Evolutionary conservation across 1,140 invertebrate species (phyloP), one percentile per base, ranked within the genome.

Genomic region (Anastatus disparis): DNA sequence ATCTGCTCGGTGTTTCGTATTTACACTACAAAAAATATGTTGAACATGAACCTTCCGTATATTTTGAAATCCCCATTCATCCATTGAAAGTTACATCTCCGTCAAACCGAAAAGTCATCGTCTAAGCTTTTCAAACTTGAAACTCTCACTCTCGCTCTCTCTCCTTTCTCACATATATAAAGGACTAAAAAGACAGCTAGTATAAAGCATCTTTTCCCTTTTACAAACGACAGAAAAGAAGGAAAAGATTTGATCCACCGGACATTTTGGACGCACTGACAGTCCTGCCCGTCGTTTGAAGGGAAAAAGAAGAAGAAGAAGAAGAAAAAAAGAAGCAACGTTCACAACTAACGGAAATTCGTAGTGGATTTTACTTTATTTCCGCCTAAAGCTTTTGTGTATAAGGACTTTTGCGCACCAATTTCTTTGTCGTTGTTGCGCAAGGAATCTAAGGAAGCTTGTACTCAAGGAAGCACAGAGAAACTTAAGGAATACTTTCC

Each of bases 341-440:
- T 3, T 15, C 42, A 17, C 42, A 10, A 35, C 38, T 31, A 27
- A 31, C 55, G 35, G 24, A 58, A 58, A 58, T 67, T 67, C 64
- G 53, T 26, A n/a, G 52, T n/a, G 40, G 24, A 67, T 56, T 67
- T 58, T 35, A 58, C 64, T 58, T 56, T 31, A 67, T 56, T 44
- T 67, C 53, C 52, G 40, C 4, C 15, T 40, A n/a, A 1, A 26
- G 63, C 63, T 66, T 66, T 53, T 55, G 50, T 55, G 35, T n/a
- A n/a, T n/a, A 3, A 26, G 26, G 58, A 29, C 24, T 42, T n/a
- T 59, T 59, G 2, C 38, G 35, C 31, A 12, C 38, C 26, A 20
- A 27, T 42, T 62, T 62, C 44, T 48, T 62, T 62, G 42, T 62
- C 42, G 24, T 62, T 13, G 38, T 3, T 4, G 38, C 10, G 4